Percentiles rank a stretch among this genome's conserved stretches.
Conservation (phyloP, 1,140 invertebrate genomes). For the Ridgeia piscesae region DNA sequence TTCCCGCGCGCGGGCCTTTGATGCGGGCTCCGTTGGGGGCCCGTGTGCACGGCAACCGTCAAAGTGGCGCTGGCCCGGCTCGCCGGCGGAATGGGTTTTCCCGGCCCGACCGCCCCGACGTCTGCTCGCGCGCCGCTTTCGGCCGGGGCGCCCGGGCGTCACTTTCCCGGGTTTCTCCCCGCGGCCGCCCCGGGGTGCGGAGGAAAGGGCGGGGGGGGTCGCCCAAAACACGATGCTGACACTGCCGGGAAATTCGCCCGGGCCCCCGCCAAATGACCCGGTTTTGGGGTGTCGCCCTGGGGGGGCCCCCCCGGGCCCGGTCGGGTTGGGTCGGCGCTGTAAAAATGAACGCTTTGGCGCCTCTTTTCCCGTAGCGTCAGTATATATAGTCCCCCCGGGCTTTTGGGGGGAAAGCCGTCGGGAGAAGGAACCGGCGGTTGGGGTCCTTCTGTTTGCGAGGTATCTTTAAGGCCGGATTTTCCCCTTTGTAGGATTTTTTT, state of each 20-base stretch:
- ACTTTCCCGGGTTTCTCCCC: conserved; percentile 34
- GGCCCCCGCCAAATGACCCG: conserved; percentile 44
- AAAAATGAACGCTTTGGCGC: conserved; percentile 35
- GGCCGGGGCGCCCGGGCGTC: conserved; percentile 29
- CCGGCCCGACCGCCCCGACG: conserved; percentile 42
- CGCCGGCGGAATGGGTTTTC: conserved; percentile 44
- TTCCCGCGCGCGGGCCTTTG: conserved; percentile 38
- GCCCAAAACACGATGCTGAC: conserved; percentile 39
- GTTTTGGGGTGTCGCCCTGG: conserved; percentile 19
- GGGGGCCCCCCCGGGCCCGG: conserved; percentile 33
- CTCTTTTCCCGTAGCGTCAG: conserved; percentile 36
- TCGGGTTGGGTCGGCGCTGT: conserved; percentile 33
- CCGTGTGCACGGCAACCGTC: conserved; percentile 49
- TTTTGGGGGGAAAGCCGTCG: conserved; percentile 34
- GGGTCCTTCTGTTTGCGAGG: background rate
- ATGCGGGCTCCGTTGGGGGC: conserved; percentile 42
- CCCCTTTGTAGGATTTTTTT: too few relatives aligned
- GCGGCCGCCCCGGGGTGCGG: conserved; percentile 39
- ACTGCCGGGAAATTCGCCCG: conserved; percentile 42
- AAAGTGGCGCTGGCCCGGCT: conserved; percentile 47
- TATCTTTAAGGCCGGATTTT: too few relatives aligned
- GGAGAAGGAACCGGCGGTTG: conserved; percentile 31
- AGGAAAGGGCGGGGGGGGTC: conserved; percentile 36
- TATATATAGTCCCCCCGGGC: conserved; percentile 38
- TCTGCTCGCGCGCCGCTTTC: conserved; percentile 31